Base-by-base conservation (phyloP, 2,797 vertebrate species). In the Coendou prehensilis region DNA sequence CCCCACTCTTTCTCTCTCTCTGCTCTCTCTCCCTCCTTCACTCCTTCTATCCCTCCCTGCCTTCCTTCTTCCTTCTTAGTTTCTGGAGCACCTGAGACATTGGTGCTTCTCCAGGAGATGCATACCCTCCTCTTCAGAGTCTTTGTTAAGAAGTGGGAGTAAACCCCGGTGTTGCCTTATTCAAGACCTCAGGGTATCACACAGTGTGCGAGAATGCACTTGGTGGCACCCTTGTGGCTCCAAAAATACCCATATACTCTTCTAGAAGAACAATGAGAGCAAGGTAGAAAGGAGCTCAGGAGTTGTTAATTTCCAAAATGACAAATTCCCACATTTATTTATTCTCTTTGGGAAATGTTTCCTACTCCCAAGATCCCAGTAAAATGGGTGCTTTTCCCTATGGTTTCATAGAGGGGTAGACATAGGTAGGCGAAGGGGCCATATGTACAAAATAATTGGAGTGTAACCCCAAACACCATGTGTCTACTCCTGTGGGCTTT, bases 361-460 rank as follows among this genome's bases (percentile, higher is more conserved):
- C 87, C 50, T 75, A 50, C 45, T 9, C 1, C 18, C 41, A 80
- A 87, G 20, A 75, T 41, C 14, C 17, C 47, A 64, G 50, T 67
- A 47, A 96, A 78, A 73, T 93, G 61, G 33, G 5, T 47, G 59
- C n/a, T 69, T 97, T 95, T 82, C 45, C 45, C 79, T 80, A 64
- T 26, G 30, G 22, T 82, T 80, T 93, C 57, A 57, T 47, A 23
- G 50, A 82, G 5, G 5, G 22, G 9, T n/a, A 83, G 50, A 91
- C 45, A 37, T 17, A 59, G 57, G 22, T 7, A 33, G 15, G n/a
- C 6, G 28, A 30, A 69, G 11, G 2, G 10, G 17, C 30, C 63
- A 20, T 41, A 18, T 63, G 52, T 63, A n/a, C 41, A 56, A 33
- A 54, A 41, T 33, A 57, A 71, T 18, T 84, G 22, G 14, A 91